Evolutionary conservation across 1,140 invertebrate species (phyloP), one percentile per base, ranked within the genome.

Genomic region (Listronotus bonariensis): DNA sequence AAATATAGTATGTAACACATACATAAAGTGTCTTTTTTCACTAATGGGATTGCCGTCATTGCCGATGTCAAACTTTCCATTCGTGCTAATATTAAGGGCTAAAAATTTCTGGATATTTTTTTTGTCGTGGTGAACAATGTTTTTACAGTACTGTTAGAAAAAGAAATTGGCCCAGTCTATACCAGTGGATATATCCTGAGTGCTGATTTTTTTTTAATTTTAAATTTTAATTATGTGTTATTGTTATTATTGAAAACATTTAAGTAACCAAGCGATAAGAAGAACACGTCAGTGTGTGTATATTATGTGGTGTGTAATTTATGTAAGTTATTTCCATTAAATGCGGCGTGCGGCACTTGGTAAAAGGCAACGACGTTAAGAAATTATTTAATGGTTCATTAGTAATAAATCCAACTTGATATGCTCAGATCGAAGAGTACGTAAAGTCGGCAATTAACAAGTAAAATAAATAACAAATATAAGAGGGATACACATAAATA

Each of bases 371-470:
- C 26, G 41, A 58, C 45, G 55, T 58, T 58, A 46, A 56, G 32
- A 58, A 42, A 58, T 58, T 58, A 58, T 58, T 58, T 58, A 58
- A 46, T 58, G 55, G 55, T 58, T 58, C 43, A 58, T 58, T 46
- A 58, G 43, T 46, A 58, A 46, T 58, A 58, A 58, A 58, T 58
- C 42, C 43, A 34, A 58, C 10, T 17, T 58, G 38, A 43, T 55
- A 55, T 55, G 40, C 53, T 42, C 20, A 55, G 40, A 41, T 54
- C 38, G 40, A 55, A 55, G 53, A n/a, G 53, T 55, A 55, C 18
- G 20, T 41, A 42, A 36, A 42, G 53, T 55, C 15, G 38, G 53
- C 38, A 41, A 55, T 42, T 55, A 42, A 58, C 31, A 32, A n/a
- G 11, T 32, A 46, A 58, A 58, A 9, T 32, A 20, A 48, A 18